Evolutionary conservation across 2,113 vertebrate species (phyloP).

Genomic region (Cavia porcellus): DNA sequence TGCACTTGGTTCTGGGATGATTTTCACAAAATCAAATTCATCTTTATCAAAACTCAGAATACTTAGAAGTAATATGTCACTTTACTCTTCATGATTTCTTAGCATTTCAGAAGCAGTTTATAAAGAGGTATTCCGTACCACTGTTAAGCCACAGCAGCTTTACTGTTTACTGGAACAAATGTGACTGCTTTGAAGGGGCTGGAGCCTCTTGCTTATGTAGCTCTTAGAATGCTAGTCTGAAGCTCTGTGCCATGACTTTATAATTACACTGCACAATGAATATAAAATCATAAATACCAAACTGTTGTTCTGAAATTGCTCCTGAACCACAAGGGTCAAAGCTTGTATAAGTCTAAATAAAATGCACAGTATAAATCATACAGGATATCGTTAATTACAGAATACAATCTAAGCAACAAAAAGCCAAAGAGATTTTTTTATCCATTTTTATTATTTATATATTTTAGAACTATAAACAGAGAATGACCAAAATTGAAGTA

Average conservation of each 20-base stretch:
- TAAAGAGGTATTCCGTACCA: conserved; percentile 4
- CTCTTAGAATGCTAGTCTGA: neutral
- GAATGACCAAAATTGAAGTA: conserved; percentile 9
- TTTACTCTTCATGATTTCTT: conserved; percentile 41
- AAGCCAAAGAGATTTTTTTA: neutral
- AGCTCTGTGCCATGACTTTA: neutral
- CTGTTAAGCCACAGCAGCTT: neutral
- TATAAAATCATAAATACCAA: neutral
- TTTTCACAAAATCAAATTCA: conserved; percentile 59
- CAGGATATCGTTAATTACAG: conserved; percentile 39
- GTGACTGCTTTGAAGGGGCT: conserved; percentile 20
- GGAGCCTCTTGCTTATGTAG: neutral
- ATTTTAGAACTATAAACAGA: conserved; percentile 52
- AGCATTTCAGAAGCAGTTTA: neutral
- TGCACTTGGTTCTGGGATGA: neutral
- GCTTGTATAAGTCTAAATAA: conserved; percentile 18
- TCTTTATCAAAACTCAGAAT: conserved; percentile 2
- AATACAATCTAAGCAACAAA: conserved; percentile 37
- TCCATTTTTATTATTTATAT: conserved; percentile 22
- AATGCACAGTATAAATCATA: conserved; percentile 38
- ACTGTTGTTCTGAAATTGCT: neutral
- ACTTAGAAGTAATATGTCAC: conserved; percentile 41
- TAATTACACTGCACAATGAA: neutral
- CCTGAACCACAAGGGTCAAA: conserved; percentile 14
- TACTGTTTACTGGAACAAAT: conserved; percentile 1